Conservation (phyloP, 2,888 invertebrate species). For the Abrostola tripartita region DNA sequence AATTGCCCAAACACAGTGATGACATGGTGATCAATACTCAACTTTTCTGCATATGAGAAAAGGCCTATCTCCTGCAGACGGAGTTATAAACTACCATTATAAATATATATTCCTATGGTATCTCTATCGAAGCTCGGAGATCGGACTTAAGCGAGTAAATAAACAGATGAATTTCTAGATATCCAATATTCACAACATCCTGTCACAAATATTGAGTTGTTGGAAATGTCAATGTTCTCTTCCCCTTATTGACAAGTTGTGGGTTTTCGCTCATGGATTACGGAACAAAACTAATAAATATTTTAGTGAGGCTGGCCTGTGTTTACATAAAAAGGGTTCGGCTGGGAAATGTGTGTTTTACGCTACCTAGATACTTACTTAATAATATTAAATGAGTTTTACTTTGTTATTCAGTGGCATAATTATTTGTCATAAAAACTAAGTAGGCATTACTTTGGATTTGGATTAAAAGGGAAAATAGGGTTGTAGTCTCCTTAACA, state of each 20-base stretch:
- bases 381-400: neutral
- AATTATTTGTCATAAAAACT: too few species aligned
- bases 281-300: slow-evolving; percentile 60
- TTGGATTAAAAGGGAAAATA: too few species aligned
- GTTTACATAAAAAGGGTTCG: slow-evolving; percentile 27
- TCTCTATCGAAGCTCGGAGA: neutral
- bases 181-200: slow-evolving; percentile 65
- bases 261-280: slow-evolving; percentile 50
- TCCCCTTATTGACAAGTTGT: slow-evolving; percentile 64
- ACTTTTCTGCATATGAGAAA: too few species aligned
- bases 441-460: too few species aligned
- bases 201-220: slow-evolving; percentile 62
- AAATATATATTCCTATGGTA: too few species aligned
- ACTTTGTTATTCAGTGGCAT: neutral
- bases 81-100: too few species aligned
- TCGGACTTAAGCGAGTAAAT: slow-evolving; percentile 24
- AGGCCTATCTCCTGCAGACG: too few species aligned
- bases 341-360: slow-evolving; percentile 9
- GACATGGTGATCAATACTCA: too few species aligned
- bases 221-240: slow-evolving; percentile 56
- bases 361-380: too few species aligned
- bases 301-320: slow-evolving; percentile 45
- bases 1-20: too few species aligned
- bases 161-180: slow-evolving; percentile 44
- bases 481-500: too few species aligned